Evolutionary conservation across 2,113 vertebrate species (phyloP).

Genomic region (Hyaena hyaena): DNA sequence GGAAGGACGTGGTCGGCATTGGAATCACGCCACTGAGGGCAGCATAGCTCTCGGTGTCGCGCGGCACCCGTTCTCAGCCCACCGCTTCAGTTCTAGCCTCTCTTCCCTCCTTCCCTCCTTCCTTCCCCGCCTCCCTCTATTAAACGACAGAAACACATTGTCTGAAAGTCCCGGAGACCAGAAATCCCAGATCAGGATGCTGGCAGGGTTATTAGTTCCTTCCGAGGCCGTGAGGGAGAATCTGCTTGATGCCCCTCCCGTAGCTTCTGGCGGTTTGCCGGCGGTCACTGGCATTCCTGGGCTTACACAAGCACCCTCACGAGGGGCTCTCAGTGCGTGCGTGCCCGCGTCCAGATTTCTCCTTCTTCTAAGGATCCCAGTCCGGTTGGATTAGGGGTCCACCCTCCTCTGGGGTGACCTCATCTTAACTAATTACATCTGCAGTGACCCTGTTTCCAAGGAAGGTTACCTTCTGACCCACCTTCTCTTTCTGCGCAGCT

Average conservation of each 20-base stretch:
- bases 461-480: neutral
- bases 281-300: neutral
- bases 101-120: fast-evolving
- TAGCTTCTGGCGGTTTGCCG: neutral
- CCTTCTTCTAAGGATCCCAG: neutral
- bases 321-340: neutral
- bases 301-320: neutral
- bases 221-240: neutral
- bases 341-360: neutral
- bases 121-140: too few species aligned
- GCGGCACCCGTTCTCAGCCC: neutral
- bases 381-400: neutral
- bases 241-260: neutral
- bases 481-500: neutral
- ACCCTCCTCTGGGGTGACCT: neutral
- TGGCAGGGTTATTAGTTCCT: neutral
- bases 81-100: neutral
- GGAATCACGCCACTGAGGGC: neutral
- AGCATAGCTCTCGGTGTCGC: too few species aligned
- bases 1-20: neutral
- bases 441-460: neutral
- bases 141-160: neutral
- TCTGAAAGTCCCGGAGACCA: neutral
- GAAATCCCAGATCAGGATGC: neutral
- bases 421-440: neutral